Conservation (phyloP, 2,113 vertebrate species). For the Spilogale gracilis region DNA sequence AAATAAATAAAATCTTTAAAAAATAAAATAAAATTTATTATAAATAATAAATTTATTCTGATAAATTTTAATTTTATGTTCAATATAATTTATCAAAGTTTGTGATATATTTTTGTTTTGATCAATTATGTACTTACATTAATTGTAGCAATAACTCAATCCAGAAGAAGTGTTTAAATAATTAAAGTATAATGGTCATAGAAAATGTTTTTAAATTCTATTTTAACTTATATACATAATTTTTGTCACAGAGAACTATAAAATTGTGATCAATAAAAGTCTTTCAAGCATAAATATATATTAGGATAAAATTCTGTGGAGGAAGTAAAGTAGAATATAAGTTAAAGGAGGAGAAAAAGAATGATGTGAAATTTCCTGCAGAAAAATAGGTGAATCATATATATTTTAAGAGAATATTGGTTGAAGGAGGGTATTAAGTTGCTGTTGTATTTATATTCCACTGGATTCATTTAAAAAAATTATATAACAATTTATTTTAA, state of each 20-base stretch:
- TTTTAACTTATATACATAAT: conserved; percentile 15
- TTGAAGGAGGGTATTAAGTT: background rate
- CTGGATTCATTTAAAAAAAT: conserved; percentile 27
- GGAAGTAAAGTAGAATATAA: background rate
- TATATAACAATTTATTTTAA: background rate
- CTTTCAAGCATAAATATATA: conserved; percentile 8
- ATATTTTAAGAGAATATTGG: background rate
- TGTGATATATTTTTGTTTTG: conserved; percentile 36
- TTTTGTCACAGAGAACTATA: conserved; percentile 33
- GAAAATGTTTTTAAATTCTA: conserved; percentile 29
- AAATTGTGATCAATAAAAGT: background rate
- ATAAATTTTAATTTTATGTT: conserved; percentile 39
- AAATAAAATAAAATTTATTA: no score
- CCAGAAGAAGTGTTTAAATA: conserved; percentile 21
- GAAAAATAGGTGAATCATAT: background rate
- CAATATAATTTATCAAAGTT: conserved; percentile 7
- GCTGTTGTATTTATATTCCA: conserved; percentile 16
- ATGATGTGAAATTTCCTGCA: conserved; percentile 7
- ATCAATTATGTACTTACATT: background rate
- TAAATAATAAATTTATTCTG: conserved; percentile 11
- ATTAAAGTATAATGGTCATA: background rate
- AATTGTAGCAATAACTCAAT: background rate
- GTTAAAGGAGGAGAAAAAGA: background rate
- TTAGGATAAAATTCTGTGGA: background rate
- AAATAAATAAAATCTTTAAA: no score